phyloP scores from a whole-genome alignment of 2,113 vertebrate species.

The Aix galericulata region DNA sequence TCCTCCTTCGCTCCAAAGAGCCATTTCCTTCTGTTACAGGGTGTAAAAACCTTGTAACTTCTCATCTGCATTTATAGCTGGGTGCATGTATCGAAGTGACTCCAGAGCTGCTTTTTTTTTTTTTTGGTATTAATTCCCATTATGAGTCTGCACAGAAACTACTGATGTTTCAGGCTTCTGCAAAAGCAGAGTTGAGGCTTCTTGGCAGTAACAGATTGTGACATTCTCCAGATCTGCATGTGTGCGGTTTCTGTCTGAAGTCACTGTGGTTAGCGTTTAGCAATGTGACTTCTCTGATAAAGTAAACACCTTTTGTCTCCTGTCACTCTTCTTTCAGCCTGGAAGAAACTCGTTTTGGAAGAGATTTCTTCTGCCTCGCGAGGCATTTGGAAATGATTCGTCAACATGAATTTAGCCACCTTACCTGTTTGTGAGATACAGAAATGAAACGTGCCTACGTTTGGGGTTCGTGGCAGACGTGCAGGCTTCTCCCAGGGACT shows the following conservation, averaged over 20 bases:
- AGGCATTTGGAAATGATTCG: background rate
- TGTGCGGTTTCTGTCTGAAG: conserved; percentile 43
- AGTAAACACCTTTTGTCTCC: conserved; percentile 56
- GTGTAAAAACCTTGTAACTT: background rate
- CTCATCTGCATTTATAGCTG: background rate
- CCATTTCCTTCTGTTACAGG: background rate
- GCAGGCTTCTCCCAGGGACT: background rate
- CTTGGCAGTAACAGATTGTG: conserved; percentile 46
- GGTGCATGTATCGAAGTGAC: background rate
- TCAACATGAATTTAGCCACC: background rate
- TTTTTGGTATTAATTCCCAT: background rate
- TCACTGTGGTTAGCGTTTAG: conserved; percentile 58
- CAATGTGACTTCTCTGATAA: conserved; percentile 25
- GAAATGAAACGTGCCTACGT: background rate
- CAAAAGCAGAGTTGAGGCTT: conserved; percentile 24
- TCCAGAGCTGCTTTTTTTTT: background rate
- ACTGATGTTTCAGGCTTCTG: conserved; percentile 29
- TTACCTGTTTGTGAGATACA: background rate
- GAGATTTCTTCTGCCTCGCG: background rate
- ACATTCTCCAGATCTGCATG: conserved; percentile 39
- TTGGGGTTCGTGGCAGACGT: background rate
- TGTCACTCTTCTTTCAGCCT: background rate
- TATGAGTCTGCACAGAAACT: background rate
- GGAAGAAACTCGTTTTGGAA: background rate
- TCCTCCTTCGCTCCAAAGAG: background rate